phyloP scores from a whole-genome alignment of 2,888 invertebrate genomes.

The Merodon equestris region DNA sequence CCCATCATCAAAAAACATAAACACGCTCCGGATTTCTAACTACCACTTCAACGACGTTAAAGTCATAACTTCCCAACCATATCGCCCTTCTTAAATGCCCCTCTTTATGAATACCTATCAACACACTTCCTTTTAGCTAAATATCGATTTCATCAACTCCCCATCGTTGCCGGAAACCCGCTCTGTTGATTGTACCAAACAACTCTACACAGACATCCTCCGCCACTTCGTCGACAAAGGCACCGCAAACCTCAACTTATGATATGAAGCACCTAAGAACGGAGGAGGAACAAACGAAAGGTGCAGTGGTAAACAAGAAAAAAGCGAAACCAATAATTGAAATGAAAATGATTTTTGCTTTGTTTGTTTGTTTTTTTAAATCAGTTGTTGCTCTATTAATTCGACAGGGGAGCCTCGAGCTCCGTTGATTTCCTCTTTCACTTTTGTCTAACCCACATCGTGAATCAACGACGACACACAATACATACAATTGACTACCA shows the following conservation, averaged over 20 bases:
- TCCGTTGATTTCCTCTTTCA: constrained; percentile 8
- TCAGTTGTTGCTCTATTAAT: constrained; percentile 51
- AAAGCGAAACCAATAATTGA: constrained; percentile 19
- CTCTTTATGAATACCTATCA: constrained; percentile 32
- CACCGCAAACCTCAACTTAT: constrained; percentile 31
- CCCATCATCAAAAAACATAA: not conserved
- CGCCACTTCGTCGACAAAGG: too few relatives aligned
- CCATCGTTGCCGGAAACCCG: constrained; percentile 41
- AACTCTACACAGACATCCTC: constrained; percentile 31
- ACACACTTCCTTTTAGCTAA: not conserved
- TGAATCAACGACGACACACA: too few relatives aligned
- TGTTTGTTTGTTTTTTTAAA: constrained; percentile 56
- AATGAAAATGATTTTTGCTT: constrained; percentile 21
- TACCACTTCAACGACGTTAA: constrained; percentile 46
- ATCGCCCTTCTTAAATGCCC: constrained; percentile 43
- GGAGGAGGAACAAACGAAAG: constrained; percentile 8
- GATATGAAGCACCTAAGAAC: not conserved
- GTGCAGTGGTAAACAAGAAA: constrained; percentile 5
- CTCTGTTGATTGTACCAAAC: constrained; percentile 31
- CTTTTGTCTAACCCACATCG: not conserved
- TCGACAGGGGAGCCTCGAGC: constrained; percentile 34
- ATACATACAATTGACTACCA: too few relatives aligned
- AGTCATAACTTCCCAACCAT: constrained; percentile 50
- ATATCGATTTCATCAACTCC: constrained; percentile 50
- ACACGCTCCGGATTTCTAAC: constrained; percentile 38